Base-by-base conservation (phyloP, 1,140 invertebrate genomes). In the Phthorimaea operculella region DNA sequence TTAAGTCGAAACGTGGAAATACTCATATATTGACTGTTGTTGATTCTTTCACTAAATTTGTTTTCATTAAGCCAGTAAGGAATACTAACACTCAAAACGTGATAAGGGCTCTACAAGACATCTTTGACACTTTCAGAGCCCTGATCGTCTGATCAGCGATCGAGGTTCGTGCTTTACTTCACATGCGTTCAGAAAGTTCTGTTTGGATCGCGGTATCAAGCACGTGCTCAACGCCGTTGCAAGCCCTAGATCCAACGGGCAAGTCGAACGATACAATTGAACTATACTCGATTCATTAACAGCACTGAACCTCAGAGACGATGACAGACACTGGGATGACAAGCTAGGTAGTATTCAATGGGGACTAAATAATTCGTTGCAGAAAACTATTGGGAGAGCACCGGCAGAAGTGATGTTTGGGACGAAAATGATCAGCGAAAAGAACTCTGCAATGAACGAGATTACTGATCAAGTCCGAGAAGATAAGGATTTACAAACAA, bases 81-180 rank as follows among this genome's bases (percentile, higher is more conserved):
- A 47, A 47, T 17, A 47, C 44, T 15, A 47, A 16, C 44, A 15
- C 44, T 16, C 44, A 47, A 47, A 47, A 47, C 16, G 44, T 47
- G 15, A 47, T 47, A 9, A 47, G 10, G 44, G n/a, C 15, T n/a
- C 15, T 47, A 16, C 44, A 47, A 17, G 36, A 39, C n/a, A 15
- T 47, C 8, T 47, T 17, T 16, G 44, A 47, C 16, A 47, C 15
- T 15, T 15, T 47, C 10, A 15, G 44, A 47, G n/a, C 4, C 9
- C n/a, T n/a, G n/a, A n/a, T n/a, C n/a, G n/a, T n/a, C n/a, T n/a
- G 14, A 16, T 47, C 8, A 47, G 44, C n/a, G 44, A 47, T 15
- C 44, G 44, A 9, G 44, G 44, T 16, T 47, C 44, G 11, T 47
- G 44, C 15, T 47, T 17, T 17, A 47, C 44, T 47, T 47, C 44